Evolutionary conservation across 2,113 vertebrate species (phyloP), one percentile per base, ranked within the genome.

Genomic region (Heterochromis multidens): DNA sequence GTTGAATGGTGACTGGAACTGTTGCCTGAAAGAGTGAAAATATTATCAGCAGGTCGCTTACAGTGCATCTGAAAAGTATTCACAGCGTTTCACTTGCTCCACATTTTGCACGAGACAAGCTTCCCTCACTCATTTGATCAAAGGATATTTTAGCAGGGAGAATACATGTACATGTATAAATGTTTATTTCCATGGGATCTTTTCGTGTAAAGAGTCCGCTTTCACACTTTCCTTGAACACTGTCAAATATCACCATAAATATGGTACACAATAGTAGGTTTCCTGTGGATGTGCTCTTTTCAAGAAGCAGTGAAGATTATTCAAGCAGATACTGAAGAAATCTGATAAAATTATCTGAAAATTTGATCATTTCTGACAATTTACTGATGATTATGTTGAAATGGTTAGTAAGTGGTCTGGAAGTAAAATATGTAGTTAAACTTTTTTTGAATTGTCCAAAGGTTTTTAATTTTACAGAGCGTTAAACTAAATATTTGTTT

Each of bases 1-100:
- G 37, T 56, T 59, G 52, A 89, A 93, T 0, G 58, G 16, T 35
- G 76, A 82, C 12, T 5, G 79, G 58, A 89, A 94, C 25, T 1
- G 29, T 57, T 10, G 23, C 79, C 92, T 93, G 74, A 62, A 58
- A 65, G 10, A 76, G 65, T 19, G 0, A 31, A 11, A 59, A 19
- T 1, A 2, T 13, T 29, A 49, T 72, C 14, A 74, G 33, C 7
- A 21, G n/a, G 37, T 40, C n/a, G n/a, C n/a, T n/a, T n/a, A n/a
- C n/a, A n/a, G n/a, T n/a, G n/a, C n/a, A n/a, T n/a, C n/a, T n/a
- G n/a, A n/a, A n/a, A n/a, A n/a, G n/a, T n/a, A n/a, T n/a, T n/a
- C n/a, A n/a, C n/a, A n/a, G n/a, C n/a, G n/a, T n/a, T n/a, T n/a
- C n/a, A n/a, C n/a, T n/a, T n/a, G n/a, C n/a, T n/a, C n/a, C n/a